phyloP scores from a whole-genome alignment of 2,113 vertebrate genomes.

The Rhinopithecus roxellana region DNA sequence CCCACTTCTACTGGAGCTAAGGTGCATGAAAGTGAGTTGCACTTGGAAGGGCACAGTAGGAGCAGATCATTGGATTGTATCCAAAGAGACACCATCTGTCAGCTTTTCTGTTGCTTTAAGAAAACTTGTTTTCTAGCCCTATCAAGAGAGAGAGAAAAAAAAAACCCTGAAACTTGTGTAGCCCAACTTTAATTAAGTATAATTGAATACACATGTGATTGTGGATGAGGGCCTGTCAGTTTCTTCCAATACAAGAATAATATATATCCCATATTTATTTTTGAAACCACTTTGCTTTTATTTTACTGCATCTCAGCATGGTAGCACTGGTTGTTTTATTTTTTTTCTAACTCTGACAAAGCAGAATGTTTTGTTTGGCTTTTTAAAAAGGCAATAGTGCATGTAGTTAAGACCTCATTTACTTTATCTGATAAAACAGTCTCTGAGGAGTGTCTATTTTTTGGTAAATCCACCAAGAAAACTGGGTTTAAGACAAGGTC shows the following conservation, averaged over 20 bases:
- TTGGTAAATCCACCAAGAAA: conserved; percentile 48
- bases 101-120: conserved; percentile 12
- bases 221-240: neutral
- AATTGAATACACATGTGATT: conserved; percentile 56
- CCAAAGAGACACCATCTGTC: neutral
- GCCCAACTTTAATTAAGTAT: conserved; percentile 47
- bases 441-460: conserved; percentile 62
- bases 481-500: conserved; percentile 50
- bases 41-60: neutral
- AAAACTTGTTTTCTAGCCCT: conserved; percentile 23
- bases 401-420: conserved; percentile 60
- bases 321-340: conserved; percentile 43
- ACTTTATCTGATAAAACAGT: conserved; percentile 66
- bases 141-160: neutral
- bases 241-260: conserved; percentile 51
- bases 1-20: neutral
- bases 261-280: conserved; percentile 28
- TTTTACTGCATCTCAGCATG: conserved; percentile 59
- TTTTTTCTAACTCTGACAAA: conserved; percentile 68
- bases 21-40: neutral
- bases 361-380: conserved; percentile 71
- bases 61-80: neutral
- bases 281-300: conserved; percentile 34
- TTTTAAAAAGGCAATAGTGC: conserved; percentile 57
- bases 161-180: neutral